Evolutionary conservation across 2,888 invertebrate species (phyloP).

Genomic region (Salpingus planirostris): DNA sequence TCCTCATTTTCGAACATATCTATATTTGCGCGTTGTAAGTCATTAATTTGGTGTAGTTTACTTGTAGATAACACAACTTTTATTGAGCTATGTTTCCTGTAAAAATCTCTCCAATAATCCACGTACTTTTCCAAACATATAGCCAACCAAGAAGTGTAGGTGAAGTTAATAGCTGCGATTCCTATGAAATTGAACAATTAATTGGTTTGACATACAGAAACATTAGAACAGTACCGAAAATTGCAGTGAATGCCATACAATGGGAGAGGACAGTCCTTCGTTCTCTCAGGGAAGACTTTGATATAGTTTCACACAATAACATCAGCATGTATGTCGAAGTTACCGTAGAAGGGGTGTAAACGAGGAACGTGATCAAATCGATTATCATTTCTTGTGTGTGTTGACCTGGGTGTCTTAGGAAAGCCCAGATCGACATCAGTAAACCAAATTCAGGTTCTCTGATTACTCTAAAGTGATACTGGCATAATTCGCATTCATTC

Average conservation of each 20-base stretch:
- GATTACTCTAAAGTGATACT: conserved; percentile 44
- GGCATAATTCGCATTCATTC: conserved; percentile 50
- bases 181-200: conserved; percentile 4
- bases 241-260: conserved; percentile 34
- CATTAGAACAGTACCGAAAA: conserved; percentile 32
- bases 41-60: too few species aligned
- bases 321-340: conserved; percentile 40
- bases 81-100: conserved; percentile 33
- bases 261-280: conserved; percentile 30
- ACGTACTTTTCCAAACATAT: conserved; percentile 35
- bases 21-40: too few species aligned
- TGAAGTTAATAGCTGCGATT: conserved; percentile 40
- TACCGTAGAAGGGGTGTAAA: conserved; percentile 47
- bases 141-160: conserved; percentile 41
- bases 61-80: conserved; percentile 33
- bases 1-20: too few species aligned
- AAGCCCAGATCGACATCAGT: conserved; percentile 39
- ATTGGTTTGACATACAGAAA: too few species aligned
- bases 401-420: conserved; percentile 39
- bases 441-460: too few species aligned
- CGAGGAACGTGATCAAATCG: conserved; percentile 43
- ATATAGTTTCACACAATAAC: conserved; percentile 37
- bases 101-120: conserved; percentile 39
- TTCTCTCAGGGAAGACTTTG: conserved; percentile 27
- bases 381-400: conserved; percentile 42